phyloP scores from a whole-genome alignment of 2,888 invertebrate genomes.

The Ametastegia equiseti region DNA sequence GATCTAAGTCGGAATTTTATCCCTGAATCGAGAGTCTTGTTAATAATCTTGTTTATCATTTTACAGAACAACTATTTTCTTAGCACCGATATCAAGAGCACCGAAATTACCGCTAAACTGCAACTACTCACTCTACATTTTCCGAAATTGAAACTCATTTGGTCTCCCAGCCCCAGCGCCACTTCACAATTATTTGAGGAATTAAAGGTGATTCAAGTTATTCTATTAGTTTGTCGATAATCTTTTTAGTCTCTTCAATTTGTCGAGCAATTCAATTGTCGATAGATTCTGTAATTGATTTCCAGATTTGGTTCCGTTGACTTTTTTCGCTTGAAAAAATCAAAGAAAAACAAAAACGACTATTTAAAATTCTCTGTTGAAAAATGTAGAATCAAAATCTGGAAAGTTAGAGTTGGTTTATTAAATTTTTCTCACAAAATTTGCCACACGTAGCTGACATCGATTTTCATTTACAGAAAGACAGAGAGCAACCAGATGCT shows the following conservation, averaged over 20 bases:
- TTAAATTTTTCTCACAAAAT: no score
- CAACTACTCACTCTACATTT: conserved; percentile 97
- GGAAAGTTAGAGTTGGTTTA: no score
- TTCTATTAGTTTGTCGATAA: background rate
- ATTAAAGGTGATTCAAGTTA: conserved; percentile 83
- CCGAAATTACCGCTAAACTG: conserved; percentile 91
- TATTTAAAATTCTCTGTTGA: no score
- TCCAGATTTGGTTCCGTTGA: no score
- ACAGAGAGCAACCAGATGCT: conserved; percentile 88
- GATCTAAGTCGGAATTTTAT: background rate
- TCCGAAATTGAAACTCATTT: conserved; percentile 93
- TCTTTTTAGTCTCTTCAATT: conserved; percentile 25
- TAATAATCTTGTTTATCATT: background rate
- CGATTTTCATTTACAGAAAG: conserved; percentile 79
- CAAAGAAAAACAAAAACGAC: no score
- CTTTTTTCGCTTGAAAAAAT: no score
- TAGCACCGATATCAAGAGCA: conserved; percentile 85
- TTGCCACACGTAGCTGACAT: no score
- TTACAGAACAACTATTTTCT: conserved; percentile 88
- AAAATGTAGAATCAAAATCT: no score
- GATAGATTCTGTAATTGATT: conserved; percentile 8
- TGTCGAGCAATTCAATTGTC: background rate
- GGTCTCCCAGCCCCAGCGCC: conserved; percentile 98
- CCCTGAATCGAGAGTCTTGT: no score
- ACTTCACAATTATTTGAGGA: conserved; percentile 98